Base-by-base conservation (phyloP, 1,140 invertebrate species). In the Lucilia sericata region DNA sequence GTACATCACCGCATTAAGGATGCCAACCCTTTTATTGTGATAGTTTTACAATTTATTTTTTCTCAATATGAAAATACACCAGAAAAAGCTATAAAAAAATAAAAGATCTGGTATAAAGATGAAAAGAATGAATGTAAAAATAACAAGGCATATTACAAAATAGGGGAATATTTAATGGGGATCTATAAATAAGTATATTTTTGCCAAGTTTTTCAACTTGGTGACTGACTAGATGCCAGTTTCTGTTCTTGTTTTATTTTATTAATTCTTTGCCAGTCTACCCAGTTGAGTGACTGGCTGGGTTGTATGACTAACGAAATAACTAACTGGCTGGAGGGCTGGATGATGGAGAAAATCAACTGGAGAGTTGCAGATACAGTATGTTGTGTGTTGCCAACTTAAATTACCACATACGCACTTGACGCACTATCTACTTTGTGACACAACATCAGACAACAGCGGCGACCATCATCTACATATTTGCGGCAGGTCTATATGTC, bases 331-430 rank as follows among this genome's bases (percentile, higher is more conserved):
- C 51, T 60, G 55, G 55, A 14, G 5, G 13, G 65, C 65, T 30
- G 25, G 25, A 70, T 70, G 65, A 19, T 9, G 19, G 17, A 55
- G 51, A 55, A 17, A 42, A 42, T 42, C 42, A 42, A 42, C 42
- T 60, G 51, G 51, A 60, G 55, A 21, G n/a, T 12, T 76, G 36
- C 74, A 76, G 42, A 21, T 21, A 21, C 42, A 78, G 17, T n/a
- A 47, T 78, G 75, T 78, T 80, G 21, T 14, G 47, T 14, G 25
- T 49, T 80, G 76, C 42, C 76, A 80, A 80, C 42, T 49, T 80
- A 80, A 80, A 80, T 80, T 21, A 80, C 42, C 42, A 19, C 76
- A 51, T 80, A 80, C 25, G 76, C 76, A 80, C 76, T 80, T 51
- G 76, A 49, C 21, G 76, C 76, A 80, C 76, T 70, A 70, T 70